A percentile compares a stretch with the other conserved stretches of the same genome.
phyloP scores from a whole-genome alignment of 2,888 invertebrate species.

The Aleiodes alternator region DNA sequence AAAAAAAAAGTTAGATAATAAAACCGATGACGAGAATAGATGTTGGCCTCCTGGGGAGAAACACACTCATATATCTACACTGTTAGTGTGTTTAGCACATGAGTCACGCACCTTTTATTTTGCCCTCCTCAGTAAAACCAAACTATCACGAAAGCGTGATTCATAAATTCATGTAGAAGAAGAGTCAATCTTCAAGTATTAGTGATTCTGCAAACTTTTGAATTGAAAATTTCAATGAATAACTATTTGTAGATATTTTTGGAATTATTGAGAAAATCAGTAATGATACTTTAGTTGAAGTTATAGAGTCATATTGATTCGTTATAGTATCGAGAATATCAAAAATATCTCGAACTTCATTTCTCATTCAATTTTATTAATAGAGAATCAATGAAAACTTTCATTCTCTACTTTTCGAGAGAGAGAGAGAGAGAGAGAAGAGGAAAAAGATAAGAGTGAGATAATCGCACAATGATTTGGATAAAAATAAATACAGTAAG shows the following conservation, averaged over 20 bases:
- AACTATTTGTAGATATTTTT: constrained; percentile 1
- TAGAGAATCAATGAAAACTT: too few relatives aligned
- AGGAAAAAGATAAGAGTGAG: not conserved
- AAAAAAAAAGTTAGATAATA: constrained; percentile 1
- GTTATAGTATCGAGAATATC: too few relatives aligned
- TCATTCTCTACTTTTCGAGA: too few relatives aligned
- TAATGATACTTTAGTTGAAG: too few relatives aligned
- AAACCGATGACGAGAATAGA: constrained; percentile 17
- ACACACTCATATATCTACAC: not conserved
- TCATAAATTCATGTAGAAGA: constrained; percentile 12
- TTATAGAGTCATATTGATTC: too few relatives aligned
- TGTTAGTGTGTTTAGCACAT: constrained; percentile 46
- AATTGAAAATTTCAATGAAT: constrained; percentile 25
- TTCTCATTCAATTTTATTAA: too few relatives aligned
- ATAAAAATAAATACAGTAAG: not conserved
- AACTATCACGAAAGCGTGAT: constrained; percentile 31
- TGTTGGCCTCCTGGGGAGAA: not conserved
- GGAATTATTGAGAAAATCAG: too few relatives aligned
- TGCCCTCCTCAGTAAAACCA: constrained; percentile 34
- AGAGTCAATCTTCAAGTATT: constrained; percentile 24
- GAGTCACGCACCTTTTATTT: constrained; percentile 62
- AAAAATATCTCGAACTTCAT: too few relatives aligned
- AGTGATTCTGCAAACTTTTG: not conserved
- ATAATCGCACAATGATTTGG: constrained; percentile 14
- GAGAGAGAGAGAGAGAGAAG: too few relatives aligned